These are phyloP conservation scores for Drosophila obscura DNA, from an alignment of 1,140 invertebrate species.

Conservation along the genomic window DNA sequence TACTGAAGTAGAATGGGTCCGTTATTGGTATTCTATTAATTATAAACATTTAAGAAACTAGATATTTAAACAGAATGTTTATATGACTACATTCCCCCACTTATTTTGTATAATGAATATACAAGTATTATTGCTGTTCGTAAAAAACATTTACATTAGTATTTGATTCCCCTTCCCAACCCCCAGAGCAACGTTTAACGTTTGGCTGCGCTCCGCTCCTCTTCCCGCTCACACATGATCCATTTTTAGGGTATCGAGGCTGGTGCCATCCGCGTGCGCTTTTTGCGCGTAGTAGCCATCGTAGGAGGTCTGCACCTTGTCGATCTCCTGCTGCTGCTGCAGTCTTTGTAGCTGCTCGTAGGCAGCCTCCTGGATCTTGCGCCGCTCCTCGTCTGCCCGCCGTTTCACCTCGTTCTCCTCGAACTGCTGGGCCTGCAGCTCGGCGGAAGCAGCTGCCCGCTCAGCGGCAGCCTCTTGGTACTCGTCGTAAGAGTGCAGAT, in stretches of 20 bases:
- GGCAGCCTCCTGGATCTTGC: constrained; percentile 72
- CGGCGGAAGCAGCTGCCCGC: constrained; percentile 66
- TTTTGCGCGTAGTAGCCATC: constrained; percentile 74
- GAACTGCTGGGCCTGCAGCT: constrained; percentile 70
- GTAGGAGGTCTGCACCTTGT: constrained; percentile 70
- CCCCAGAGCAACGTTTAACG: constrained; percentile 14
- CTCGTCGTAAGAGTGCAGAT: constrained; percentile 68
- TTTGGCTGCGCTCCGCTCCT: too few species aligned
- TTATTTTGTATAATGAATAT: too few species aligned
- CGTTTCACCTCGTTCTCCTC: constrained; percentile 71
- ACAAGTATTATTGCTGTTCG: constrained; percentile 58
- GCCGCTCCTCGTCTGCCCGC: constrained; percentile 62
- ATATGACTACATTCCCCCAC: too few species aligned
- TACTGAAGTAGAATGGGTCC: constrained; percentile 26
- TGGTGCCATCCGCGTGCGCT: constrained; percentile 52
- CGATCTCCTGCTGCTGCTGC: constrained; percentile 68
- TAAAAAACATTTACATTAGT: background rate
- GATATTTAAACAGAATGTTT: too few species aligned
- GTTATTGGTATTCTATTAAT: background rate
- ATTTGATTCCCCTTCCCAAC: background rate
- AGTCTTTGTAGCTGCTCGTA: constrained; percentile 68
- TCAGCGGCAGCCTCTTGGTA: constrained; percentile 72
- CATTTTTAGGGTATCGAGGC: constrained; percentile 56
- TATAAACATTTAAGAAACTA: background rate
- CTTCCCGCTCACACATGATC: constrained; percentile 57